phyloP scores from a whole-genome alignment of 2,797 vertebrate species.

The Pangasius sanitwongsei region DNA sequence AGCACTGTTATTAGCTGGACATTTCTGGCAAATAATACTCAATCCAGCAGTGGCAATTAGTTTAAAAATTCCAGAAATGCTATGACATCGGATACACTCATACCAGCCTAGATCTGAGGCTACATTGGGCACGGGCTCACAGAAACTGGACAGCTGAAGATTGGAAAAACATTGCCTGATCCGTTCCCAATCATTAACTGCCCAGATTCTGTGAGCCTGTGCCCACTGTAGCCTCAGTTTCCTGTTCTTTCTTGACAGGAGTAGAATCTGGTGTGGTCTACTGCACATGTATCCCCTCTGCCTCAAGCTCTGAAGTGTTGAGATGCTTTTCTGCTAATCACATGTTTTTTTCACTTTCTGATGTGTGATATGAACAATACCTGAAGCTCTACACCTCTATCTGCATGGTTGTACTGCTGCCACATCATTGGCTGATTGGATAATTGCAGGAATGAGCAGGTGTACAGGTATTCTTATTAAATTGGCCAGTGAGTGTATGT shows the following conservation, averaged over 20 bases:
- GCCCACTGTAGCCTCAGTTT: neutral
- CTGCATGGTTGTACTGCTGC: too few relatives aligned
- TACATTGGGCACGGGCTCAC: neutral
- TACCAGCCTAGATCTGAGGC: neutral
- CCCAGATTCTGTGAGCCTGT: neutral
- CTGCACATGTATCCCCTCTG: neutral
- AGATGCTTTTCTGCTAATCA: neutral
- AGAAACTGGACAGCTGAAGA: neutral
- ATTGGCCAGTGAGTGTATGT: too few relatives aligned
- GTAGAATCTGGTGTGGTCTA: neutral
- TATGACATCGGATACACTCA: neutral
- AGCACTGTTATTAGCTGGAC: neutral
- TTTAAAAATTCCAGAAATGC: neutral
- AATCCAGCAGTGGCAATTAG: neutral
- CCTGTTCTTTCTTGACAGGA: neutral
- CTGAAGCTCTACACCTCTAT: neutral
- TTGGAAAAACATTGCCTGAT: neutral
- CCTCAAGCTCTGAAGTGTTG: neutral
- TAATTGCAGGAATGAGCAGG: too few relatives aligned
- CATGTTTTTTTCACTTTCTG: neutral
- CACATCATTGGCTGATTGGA: too few relatives aligned
- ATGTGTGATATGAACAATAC: neutral
- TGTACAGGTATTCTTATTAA: too few relatives aligned
- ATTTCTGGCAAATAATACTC: neutral
- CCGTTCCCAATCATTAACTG: neutral